These are phyloP conservation scores for Myotis vivesi DNA, from an alignment of 2,797 vertebrate genomes.

Conservation along the genomic window DNA sequence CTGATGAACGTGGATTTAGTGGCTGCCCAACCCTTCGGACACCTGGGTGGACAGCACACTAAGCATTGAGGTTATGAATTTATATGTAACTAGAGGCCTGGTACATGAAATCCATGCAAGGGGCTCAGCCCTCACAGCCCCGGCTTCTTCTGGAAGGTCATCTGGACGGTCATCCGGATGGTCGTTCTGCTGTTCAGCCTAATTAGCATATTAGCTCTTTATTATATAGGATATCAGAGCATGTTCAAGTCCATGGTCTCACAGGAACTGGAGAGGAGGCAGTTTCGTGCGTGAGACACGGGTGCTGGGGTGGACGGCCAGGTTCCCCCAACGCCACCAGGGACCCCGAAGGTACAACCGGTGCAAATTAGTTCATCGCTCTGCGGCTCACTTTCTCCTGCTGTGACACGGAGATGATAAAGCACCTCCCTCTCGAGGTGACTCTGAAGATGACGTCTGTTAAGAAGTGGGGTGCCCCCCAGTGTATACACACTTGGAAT, in stretches of 20 bases:
- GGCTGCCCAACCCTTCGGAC: constrained; percentile 35
- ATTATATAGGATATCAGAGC: neutral
- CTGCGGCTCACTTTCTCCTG: neutral
- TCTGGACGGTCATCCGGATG: too few species aligned
- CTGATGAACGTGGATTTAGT: constrained; percentile 49
- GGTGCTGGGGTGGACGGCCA: neutral
- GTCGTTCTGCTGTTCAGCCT: too few species aligned
- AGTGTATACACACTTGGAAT: too few species aligned
- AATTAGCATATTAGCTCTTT: too few species aligned
- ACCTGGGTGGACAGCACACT: neutral
- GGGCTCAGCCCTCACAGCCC: too few species aligned
- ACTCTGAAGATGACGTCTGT: neutral
- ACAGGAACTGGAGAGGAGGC: neutral
- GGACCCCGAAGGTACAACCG: neutral
- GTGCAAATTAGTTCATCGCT: neutral
- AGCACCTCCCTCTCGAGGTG: neutral
- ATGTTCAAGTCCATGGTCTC: neutral
- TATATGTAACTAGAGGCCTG: too few species aligned
- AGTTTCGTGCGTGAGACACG: neutral
- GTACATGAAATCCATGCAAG: too few species aligned
- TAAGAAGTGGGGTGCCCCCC: too few species aligned
- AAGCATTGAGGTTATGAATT: too few species aligned
- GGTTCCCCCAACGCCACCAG: neutral
- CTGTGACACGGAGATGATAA: neutral
- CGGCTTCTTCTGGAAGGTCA: too few species aligned